Percentiles rank a stretch among this genome's conserved stretches.
Conservation (phyloP, 2,113 vertebrate species). For the Cyanocitta stelleri region DNA sequence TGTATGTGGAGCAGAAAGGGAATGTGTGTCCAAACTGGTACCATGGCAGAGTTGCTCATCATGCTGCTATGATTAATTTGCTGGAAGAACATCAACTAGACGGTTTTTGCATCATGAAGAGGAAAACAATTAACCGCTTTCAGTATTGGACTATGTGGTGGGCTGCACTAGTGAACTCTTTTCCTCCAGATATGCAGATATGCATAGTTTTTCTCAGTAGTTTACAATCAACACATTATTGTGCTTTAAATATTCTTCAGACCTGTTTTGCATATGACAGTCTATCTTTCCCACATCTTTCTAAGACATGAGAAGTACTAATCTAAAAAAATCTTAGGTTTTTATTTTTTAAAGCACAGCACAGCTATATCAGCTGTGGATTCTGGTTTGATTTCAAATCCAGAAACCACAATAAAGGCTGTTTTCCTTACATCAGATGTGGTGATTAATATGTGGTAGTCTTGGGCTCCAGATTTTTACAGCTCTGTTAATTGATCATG, state of each 20-base stretch:
- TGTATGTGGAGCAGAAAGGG: background rate
- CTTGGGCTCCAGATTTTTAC: conserved; percentile 48
- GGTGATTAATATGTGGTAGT: conserved; percentile 59
- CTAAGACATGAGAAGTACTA: background rate
- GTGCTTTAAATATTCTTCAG: background rate
- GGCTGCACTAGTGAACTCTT: background rate
- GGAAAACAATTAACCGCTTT: background rate
- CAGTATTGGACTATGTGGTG: background rate
- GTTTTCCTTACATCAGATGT: conserved; percentile 46
- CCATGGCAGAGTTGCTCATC: background rate
- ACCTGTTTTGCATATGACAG: background rate
- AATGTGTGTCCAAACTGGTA: background rate
- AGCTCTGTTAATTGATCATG: conserved; percentile 64
- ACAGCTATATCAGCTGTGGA: background rate
- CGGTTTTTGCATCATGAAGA: background rate
- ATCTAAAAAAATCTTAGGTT: background rate
- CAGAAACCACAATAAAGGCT: conserved; percentile 44
- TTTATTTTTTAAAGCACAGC: background rate
- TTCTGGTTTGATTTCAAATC: conserved; percentile 30
- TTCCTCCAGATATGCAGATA: background rate
- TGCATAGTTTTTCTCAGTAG: background rate
- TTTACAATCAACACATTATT: background rate
- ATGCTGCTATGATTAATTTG: background rate
- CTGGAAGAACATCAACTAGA: background rate
- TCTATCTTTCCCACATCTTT: background rate